A percentile compares a stretch with the other conserved stretches of the same genome.
Conservation (phyloP, 1,140 invertebrate genomes). For the Zaprionus ghesquierei region DNA sequence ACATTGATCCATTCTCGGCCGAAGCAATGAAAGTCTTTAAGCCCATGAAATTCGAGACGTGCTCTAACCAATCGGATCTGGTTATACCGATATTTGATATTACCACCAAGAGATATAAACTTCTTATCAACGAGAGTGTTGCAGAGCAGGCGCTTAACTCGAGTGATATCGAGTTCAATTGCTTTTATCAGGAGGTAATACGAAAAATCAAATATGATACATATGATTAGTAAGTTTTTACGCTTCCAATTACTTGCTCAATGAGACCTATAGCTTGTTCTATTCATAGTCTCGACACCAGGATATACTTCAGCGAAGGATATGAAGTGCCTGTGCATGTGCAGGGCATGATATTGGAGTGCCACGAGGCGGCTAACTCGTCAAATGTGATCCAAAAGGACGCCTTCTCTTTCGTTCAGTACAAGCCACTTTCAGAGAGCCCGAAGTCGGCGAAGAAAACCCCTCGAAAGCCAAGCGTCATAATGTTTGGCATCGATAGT, state of each 20-base stretch:
- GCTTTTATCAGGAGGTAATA: constrained; percentile 59
- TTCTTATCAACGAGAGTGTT: constrained; percentile 45
- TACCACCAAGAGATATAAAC: constrained; percentile 36
- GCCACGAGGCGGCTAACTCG: constrained; percentile 39
- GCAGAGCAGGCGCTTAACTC: constrained; percentile 45
- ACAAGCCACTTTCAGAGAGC: background rate
- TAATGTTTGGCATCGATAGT: constrained; percentile 70
- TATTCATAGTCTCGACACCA: background rate
- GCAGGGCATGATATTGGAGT: constrained; percentile 45
- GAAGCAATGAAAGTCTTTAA: constrained; percentile 38
- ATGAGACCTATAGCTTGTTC: background rate
- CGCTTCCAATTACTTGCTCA: background rate
- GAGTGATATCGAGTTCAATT: constrained; percentile 49
- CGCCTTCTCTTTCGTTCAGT: constrained; percentile 43
- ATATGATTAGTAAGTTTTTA: constrained; percentile 45
- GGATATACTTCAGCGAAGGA: constrained; percentile 51
- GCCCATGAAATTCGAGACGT: constrained; percentile 39
- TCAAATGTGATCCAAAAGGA: constrained; percentile 52
- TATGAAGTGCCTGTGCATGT: constrained; percentile 59
- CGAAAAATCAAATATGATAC: constrained; percentile 31
- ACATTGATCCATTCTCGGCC: constrained; percentile 47
- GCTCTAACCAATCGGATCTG: constrained; percentile 53
- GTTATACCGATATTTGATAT: constrained; percentile 51
- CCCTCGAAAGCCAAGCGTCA: constrained; percentile 54
- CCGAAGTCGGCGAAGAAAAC: background rate